Evolutionary conservation across 2,113 vertebrate genomes (phyloP).

Genomic region (Strix aluco): DNA sequence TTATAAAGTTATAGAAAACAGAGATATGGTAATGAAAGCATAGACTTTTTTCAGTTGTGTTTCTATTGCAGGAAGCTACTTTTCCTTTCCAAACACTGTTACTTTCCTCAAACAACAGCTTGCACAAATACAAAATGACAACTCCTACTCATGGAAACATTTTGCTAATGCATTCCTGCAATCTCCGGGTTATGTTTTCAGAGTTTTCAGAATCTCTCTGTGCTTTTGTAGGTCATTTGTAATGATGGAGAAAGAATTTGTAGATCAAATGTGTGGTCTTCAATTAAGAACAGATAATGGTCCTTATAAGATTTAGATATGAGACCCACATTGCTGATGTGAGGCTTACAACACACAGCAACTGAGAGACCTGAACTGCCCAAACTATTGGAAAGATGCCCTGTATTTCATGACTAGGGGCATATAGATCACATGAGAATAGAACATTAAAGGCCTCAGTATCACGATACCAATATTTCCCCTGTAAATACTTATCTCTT

Average conservation of each 20-base stretch:
- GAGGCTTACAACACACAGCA: not conserved
- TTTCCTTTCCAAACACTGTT: not conserved
- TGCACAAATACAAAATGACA: conserved; percentile 5
- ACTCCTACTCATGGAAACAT: not conserved
- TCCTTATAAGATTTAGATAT: not conserved
- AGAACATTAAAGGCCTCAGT: not conserved
- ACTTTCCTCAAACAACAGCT: not conserved
- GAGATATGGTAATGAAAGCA: not conserved
- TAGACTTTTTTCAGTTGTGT: not conserved
- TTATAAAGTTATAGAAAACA: not conserved
- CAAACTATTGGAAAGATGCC: not conserved
- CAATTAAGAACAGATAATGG: not conserved
- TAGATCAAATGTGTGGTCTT: not conserved
- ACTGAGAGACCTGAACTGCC: not conserved
- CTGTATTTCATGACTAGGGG: not conserved
- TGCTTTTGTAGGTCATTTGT: not conserved
- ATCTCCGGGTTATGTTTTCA: not conserved
- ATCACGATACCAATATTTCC: not conserved
- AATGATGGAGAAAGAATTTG: not conserved
- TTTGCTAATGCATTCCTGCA: not conserved
- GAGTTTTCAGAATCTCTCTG: not conserved
- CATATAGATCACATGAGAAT: not conserved
- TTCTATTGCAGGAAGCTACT: not conserved
- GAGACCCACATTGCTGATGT: not conserved
- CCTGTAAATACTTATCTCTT: not conserved